These are phyloP conservation scores for Phrynocephalus guinanensis DNA, from an alignment of 2,797 vertebrate genomes.

Conservation along the genomic window DNA sequence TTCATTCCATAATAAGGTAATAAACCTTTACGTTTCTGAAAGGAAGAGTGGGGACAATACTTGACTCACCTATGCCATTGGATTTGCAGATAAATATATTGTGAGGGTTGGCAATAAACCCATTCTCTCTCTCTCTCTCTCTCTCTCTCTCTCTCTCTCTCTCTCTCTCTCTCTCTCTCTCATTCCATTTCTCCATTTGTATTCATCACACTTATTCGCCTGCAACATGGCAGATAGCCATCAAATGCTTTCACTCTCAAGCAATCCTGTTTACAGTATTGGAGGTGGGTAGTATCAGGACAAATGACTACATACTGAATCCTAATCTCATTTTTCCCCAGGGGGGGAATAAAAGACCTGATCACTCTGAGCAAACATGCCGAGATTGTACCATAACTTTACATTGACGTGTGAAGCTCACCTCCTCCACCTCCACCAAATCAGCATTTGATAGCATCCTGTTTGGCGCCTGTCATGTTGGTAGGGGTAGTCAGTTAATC, in stretches of 20 bases:
- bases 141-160: slow-evolving; percentile 9
- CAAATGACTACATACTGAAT: slow-evolving; percentile 6
- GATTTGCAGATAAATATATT: slow-evolving; percentile 64
- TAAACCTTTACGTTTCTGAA: slow-evolving; percentile 69
- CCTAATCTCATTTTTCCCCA: slow-evolving; percentile 43
- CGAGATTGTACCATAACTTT: slow-evolving; percentile 36
- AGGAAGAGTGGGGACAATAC: slow-evolving; percentile 10
- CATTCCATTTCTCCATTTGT: slow-evolving; percentile 37
- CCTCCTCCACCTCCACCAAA: no score
- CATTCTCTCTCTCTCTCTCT: slow-evolving; percentile 18
- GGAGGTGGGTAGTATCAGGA: slow-evolving; percentile 35
- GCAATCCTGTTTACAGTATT: slow-evolving; percentile 57
- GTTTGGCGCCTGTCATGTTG: slow-evolving; percentile 30
- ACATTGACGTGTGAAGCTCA: slow-evolving; percentile 43
- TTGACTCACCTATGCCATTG: slow-evolving; percentile 55
- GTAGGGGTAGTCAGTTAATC: slow-evolving; percentile 36
- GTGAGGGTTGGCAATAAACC: slow-evolving; percentile 26
- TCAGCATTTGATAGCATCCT: background rate
- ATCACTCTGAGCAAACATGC: background rate
- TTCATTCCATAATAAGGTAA: slow-evolving; percentile 68
- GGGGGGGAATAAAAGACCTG: slow-evolving; percentile 38
- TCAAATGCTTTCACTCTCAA: slow-evolving; percentile 43
- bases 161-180: background rate
- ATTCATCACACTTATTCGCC: slow-evolving; percentile 54
- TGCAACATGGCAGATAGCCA: slow-evolving; percentile 48